A percentile compares a stretch with the other conserved stretches of the same genome.
phyloP scores from a whole-genome alignment of 2,888 invertebrate genomes.

The Diaphora mendica region DNA sequence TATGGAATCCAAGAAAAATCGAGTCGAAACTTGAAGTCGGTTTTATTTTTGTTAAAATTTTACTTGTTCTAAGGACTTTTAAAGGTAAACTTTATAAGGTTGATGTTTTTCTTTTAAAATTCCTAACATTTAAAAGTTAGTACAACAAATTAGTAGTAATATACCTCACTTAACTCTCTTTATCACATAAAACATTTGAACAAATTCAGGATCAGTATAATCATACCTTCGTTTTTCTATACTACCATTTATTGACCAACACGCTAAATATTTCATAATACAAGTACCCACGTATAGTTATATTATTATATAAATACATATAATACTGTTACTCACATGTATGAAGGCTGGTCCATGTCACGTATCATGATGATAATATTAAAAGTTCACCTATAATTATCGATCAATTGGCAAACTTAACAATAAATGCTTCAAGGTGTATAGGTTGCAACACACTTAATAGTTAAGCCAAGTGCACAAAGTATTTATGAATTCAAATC shows the following conservation, averaged over 20 bases:
- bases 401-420: constrained; percentile 40
- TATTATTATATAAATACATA: no score
- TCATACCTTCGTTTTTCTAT: background rate
- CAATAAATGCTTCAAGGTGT: constrained; percentile 39
- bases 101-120: background rate
- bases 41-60: no score
- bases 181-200: background rate
- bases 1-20: no score
- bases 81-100: background rate
- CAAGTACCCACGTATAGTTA: background rate
- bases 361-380: constrained; percentile 18
- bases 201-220: background rate
- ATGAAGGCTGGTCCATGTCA: constrained; percentile 18
- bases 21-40: no score
- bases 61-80: background rate
- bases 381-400: constrained; percentile 26
- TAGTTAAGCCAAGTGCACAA: constrained; percentile 25
- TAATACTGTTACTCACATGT: background rate
- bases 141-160: background rate
- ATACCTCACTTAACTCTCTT: background rate
- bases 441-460: constrained; percentile 22
- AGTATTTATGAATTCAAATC: background rate
- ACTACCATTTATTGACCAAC: background rate
- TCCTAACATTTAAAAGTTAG: background rate
- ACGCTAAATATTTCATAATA: background rate